These are phyloP conservation scores for Penaeus vannamei DNA, from an alignment of 1,140 invertebrate species.

Conservation along the genomic window DNA sequence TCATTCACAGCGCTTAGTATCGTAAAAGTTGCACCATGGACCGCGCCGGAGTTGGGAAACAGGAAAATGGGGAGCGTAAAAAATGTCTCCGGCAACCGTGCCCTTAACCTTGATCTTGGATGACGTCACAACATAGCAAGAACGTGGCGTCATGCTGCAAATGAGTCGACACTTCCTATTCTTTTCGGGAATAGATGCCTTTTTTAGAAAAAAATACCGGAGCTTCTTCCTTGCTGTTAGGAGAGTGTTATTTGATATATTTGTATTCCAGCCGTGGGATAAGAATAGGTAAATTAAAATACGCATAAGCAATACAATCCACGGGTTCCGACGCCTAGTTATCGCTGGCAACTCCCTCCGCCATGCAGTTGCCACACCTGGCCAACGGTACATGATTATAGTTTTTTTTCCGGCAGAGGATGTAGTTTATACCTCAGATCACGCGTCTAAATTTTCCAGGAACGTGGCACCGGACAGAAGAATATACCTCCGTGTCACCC, in stretches of 20 bases:
- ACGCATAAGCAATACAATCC: too few species aligned
- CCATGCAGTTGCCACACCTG: slow-evolving; percentile 30
- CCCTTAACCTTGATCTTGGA: slow-evolving; percentile 53
- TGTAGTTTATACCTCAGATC: too few species aligned
- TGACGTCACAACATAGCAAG: slow-evolving; percentile 46
- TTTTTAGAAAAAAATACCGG: background rate
- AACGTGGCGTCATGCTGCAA: slow-evolving; percentile 20
- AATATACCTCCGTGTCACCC: slow-evolving; percentile 10
- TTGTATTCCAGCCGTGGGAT: background rate
- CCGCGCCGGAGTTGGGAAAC: slow-evolving; percentile 1
- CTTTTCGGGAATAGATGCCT: background rate
- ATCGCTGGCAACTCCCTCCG: background rate
- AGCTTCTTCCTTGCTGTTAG: background rate
- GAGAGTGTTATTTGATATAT: background rate
- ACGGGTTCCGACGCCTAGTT: background rate
- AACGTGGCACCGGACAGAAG: background rate
- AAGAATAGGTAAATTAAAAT: background rate
- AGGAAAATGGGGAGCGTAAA: slow-evolving; percentile 7
- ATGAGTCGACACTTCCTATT: background rate
- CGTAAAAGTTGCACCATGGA: too few species aligned
- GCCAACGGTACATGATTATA: slow-evolving; percentile 12
- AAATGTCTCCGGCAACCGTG: slow-evolving; percentile 31
- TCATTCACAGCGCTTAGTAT: too few species aligned
- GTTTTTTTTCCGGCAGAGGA: too few species aligned
- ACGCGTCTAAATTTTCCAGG: too few species aligned